A percentile compares a stretch with the other conserved stretches of the same genome.
Evolutionary conservation across 92 coral and sea anemone genomes (phyloP).

Genomic region (Umimayanthus chanpuru): DNA sequence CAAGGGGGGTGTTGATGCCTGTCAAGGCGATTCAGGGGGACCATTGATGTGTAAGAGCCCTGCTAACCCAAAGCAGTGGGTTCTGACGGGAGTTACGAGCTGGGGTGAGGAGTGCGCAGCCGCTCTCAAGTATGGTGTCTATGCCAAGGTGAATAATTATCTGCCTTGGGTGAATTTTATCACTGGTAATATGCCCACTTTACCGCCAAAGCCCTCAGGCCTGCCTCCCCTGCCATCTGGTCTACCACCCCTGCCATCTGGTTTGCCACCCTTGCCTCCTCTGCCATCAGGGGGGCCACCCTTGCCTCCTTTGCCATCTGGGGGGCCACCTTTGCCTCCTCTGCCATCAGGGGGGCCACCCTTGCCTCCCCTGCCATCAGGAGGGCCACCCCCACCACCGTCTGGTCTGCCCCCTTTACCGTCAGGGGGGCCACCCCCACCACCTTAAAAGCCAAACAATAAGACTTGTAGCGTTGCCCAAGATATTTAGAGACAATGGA

Average conservation of each 20-base stretch:
- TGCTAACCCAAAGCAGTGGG: conserved; percentile 78
- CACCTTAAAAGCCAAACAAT: not conserved
- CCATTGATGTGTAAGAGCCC: conserved; percentile 82
- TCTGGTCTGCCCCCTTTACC: not conserved
- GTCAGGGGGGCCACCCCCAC: not conserved
- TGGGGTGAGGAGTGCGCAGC: conserved; percentile 85
- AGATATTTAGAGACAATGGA: too few species aligned
- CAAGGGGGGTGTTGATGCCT: conserved; percentile 81
- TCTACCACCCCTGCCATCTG: conserved; percentile 13
- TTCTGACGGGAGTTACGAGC: conserved; percentile 74
- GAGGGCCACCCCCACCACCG: not conserved
- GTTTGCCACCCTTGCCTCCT: conserved; percentile 17
- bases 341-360: not conserved
- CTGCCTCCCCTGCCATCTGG: not conserved
- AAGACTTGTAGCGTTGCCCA: not conserved
- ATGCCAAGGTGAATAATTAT: conserved; percentile 64
- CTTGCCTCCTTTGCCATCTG: not conserved
- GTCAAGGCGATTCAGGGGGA: conserved; percentile 85
- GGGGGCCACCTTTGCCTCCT: conserved; percentile 3
- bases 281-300: conserved; percentile 6
- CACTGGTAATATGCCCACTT: conserved; percentile 54
- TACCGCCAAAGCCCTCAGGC: not conserved
- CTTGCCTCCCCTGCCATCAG: not conserved
- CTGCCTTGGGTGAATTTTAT: conserved; percentile 71
- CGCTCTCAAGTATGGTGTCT: conserved; percentile 79